These are phyloP conservation scores for Caenorhabditis drosophilae DNA, from an alignment of 2,888 invertebrate genomes.

Conservation along the genomic window DNA sequence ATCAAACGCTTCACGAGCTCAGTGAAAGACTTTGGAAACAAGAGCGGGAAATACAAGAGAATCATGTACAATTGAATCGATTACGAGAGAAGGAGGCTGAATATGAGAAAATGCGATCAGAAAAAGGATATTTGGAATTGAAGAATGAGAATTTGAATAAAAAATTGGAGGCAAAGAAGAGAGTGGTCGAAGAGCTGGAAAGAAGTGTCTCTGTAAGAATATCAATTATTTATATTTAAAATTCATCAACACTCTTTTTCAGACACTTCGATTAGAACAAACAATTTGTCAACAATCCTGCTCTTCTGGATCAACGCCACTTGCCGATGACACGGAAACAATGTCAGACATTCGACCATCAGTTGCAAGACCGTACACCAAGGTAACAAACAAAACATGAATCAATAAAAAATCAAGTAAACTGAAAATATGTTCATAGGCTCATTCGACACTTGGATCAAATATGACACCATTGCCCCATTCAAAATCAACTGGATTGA, in stretches of 20 bases:
- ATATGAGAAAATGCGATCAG: constrained; percentile 33
- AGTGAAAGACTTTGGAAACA: constrained; percentile 35
- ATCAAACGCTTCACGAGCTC: constrained; percentile 25
- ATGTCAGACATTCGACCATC: constrained; percentile 35
- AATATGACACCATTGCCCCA: constrained; percentile 25
- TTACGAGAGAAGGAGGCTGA: constrained; percentile 30
- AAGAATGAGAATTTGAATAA: constrained; percentile 46
- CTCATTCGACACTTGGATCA: constrained; percentile 32
- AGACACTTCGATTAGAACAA: constrained; percentile 43
- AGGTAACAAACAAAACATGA: no score
- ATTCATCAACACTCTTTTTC: not conserved
- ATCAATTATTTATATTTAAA: not conserved
- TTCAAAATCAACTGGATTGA: constrained; percentile 33
- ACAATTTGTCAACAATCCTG: constrained; percentile 51
- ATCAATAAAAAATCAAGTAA: no score
- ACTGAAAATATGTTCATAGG: no score
- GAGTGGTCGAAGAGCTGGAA: constrained; percentile 39
- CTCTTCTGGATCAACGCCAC: constrained; percentile 53
- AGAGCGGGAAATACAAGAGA: constrained; percentile 34
- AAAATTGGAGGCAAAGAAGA: constrained; percentile 43
- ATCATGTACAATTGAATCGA: constrained; percentile 18
- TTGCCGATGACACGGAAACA: constrained; percentile 48
- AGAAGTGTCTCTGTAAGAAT: constrained; percentile 23
- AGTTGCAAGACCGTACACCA: constrained; percentile 37
- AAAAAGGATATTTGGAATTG: constrained; percentile 42